Percentiles rank a stretch among this genome's conserved stretches.
These are phyloP conservation scores for Popillia japonica DNA, from an alignment of 1,140 invertebrate species.

Conservation along the genomic window DNA sequence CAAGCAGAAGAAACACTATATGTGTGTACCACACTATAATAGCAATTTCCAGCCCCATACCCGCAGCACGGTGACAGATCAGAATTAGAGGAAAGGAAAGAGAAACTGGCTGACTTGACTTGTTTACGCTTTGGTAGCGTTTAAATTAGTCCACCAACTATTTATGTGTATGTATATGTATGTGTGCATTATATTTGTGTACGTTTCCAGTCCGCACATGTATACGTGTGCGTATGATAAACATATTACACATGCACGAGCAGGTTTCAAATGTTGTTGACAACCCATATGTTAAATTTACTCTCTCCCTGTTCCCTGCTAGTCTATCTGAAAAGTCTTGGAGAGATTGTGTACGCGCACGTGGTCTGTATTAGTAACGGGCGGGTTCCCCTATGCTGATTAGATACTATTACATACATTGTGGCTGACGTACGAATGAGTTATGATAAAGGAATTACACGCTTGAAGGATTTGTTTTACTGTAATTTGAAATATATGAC, in stretches of 20 bases:
- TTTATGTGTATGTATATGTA: background rate
- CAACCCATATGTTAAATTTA: slow-evolving; percentile 19
- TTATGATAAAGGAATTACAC: slow-evolving; percentile 2
- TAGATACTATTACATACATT: slow-evolving; percentile 11
- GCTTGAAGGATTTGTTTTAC: background rate
- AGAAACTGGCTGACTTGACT: background rate
- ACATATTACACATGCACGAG: slow-evolving; percentile 14
- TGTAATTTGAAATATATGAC: background rate
- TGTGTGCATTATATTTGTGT: background rate
- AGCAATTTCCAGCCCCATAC: background rate
- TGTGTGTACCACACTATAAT: too few species aligned
- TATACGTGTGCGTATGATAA: slow-evolving; percentile 15
- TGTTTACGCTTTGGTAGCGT: slow-evolving; percentile 17
- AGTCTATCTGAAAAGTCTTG: background rate
- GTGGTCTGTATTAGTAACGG: slow-evolving; percentile 2
- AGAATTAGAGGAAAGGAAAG: background rate
- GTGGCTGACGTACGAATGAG: background rate
- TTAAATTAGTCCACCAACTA: background rate
- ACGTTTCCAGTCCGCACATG: background rate
- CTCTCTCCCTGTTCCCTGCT: background rate
- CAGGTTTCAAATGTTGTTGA: slow-evolving; percentile 18
- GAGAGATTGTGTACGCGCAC: background rate
- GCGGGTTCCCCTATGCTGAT: slow-evolving; percentile 1
- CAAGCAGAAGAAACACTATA: too few species aligned
- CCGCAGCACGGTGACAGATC: background rate